Evolutionary conservation across 2,797 vertebrate genomes (phyloP).

Genomic region (Halcyon badia): DNA sequence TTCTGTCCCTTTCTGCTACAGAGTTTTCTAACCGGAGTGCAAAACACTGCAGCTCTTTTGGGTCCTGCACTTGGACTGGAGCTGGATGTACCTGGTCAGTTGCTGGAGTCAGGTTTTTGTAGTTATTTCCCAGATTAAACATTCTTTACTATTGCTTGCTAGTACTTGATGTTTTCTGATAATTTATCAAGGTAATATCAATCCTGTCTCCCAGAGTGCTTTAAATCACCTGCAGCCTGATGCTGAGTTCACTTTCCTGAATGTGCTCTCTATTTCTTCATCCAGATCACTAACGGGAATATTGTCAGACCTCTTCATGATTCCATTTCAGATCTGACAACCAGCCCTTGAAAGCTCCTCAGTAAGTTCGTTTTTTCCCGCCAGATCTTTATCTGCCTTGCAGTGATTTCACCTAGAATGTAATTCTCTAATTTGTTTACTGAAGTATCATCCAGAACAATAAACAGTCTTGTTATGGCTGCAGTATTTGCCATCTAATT

Average conservation of each 20-base stretch:
- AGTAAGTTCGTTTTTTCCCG: constrained; percentile 34
- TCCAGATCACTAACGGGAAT: constrained; percentile 50
- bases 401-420: not conserved
- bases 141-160: not conserved
- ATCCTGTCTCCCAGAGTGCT: not conserved
- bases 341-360: constrained; percentile 51
- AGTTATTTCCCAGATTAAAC: not conserved
- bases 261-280: constrained; percentile 64
- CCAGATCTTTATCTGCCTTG: not conserved
- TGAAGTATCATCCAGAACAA: not conserved
- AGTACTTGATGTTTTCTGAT: not conserved
- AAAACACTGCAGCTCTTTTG: not conserved
- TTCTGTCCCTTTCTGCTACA: not conserved
- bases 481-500: not conserved
- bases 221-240: not conserved
- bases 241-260: constrained; percentile 4
- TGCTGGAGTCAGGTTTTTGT: not conserved
- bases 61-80: not conserved
- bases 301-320: constrained; percentile 61
- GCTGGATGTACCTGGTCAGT: not conserved
- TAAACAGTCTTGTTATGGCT: not conserved
- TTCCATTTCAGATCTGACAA: constrained; percentile 59
- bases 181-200: not conserved
- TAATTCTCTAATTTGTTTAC: not conserved
- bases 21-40: not conserved